Evolutionary conservation across 2,113 vertebrate species (phyloP).

Genomic region (Rhinoderma darwinii): DNA sequence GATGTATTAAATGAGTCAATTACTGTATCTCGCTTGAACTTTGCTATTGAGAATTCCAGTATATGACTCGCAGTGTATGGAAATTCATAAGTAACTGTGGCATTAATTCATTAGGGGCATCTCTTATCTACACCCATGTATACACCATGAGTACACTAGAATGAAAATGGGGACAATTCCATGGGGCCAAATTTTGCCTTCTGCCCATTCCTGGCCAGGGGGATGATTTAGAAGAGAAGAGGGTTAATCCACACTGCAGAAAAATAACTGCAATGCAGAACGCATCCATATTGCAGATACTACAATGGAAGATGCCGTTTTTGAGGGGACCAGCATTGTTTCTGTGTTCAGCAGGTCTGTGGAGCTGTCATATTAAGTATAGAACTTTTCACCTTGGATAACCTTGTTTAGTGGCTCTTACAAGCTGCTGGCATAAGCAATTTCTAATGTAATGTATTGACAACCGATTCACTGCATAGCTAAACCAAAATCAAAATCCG

Average conservation of each 20-base stretch:
- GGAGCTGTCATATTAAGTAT: too few relatives aligned
- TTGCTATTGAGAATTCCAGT: neutral
- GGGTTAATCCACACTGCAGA: neutral
- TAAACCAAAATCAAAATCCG: neutral
- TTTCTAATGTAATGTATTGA: neutral
- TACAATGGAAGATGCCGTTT: neutral
- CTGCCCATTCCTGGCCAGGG: neutral
- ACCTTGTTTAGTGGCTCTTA: neutral
- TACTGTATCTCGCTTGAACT: neutral
- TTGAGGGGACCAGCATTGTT: neutral
- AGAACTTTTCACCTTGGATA: neutral
- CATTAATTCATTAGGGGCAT: neutral
- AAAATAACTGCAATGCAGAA: neutral
- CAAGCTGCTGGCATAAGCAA: neutral
- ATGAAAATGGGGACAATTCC: neutral
- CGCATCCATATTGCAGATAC: neutral
- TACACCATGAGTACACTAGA: neutral
- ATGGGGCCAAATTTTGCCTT: neutral
- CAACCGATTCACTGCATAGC: neutral
- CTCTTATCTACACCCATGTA: neutral
- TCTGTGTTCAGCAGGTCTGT: too few relatives aligned
- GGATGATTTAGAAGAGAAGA: neutral
- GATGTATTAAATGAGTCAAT: conserved; percentile 10
- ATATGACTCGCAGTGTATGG: neutral
- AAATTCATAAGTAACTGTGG: neutral